Conservation (phyloP, 2,888 invertebrate species). For the Rhyacophila evoluta region DNA sequence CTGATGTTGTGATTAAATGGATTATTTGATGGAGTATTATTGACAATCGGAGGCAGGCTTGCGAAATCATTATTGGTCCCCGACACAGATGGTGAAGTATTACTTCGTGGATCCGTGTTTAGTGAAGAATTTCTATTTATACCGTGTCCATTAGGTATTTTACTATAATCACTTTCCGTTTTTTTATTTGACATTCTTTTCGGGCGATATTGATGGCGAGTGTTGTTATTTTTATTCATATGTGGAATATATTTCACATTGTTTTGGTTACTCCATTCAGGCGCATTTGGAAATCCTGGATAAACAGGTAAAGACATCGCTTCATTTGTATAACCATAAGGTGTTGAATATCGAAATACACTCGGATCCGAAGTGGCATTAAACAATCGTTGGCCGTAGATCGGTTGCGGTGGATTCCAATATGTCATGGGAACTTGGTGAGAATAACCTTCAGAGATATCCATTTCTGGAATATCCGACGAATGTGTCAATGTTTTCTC, state of each 20-base stretch:
- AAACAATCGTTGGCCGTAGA: constrained; percentile 64
- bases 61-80: constrained; percentile 69
- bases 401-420: constrained; percentile 55
- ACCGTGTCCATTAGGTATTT: constrained; percentile 55
- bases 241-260: constrained; percentile 3
- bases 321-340: constrained; percentile 70
- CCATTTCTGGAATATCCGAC: constrained; percentile 34
- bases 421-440: constrained; percentile 60
- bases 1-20: constrained; percentile 65
- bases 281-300: constrained; percentile 38
- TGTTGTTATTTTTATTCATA: background rate
- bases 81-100: constrained; percentile 20
- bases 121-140: constrained; percentile 58
- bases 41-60: constrained; percentile 79
- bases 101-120: constrained; percentile 62
- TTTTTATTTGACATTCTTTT: constrained; percentile 4
- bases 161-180: constrained; percentile 36
- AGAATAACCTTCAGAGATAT: constrained; percentile 26
- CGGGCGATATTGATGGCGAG: constrained; percentile 1
- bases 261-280: constrained; percentile 26
- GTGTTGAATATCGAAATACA: constrained; percentile 61
- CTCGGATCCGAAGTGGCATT: constrained; percentile 65
- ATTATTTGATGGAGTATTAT: constrained; percentile 68
- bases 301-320: constrained; percentile 76
- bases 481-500: constrained; percentile 67